Base-by-base conservation (phyloP, 2,113 vertebrate species). In the Halcyon senegalensis region DNA sequence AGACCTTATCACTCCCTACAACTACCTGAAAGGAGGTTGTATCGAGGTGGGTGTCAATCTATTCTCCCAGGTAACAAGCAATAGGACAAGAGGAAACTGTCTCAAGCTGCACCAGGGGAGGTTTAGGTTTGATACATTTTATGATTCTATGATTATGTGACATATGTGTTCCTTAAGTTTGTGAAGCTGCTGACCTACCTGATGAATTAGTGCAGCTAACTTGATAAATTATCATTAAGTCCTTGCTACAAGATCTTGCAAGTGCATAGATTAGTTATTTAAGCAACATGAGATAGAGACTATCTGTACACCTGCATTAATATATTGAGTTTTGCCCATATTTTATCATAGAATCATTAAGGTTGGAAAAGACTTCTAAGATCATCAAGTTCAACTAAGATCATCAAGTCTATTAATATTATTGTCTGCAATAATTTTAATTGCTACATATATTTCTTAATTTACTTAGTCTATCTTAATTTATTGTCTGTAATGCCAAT, bases 21-120 rank as follows among this genome's bases (percentile, higher is more conserved):
- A 11, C 12, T 77, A 25, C 21, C 11, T 55, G 53, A 30, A 55
- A 55, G 53, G 15, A 55, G 24, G 24, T 55, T 63, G 33, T 10
- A 64, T 18, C 1, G 4, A 74, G 25, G 11, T 23, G 10, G 3
- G 23, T 1, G 16, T 1, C 4, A 9, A 5, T n/a, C 14, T 74
- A 7, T 69, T 78, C 23, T 16, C 13, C 11, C 27, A 46, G 19
- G 16, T 50, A 33, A 31, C 41, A 59, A 53, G 30, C 16, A 21
- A 43, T 13, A 90, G 23, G 7, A 53, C 14, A 7, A 63, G n/a
- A 51, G 8, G 25, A 78, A 78, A 21, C 4, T 13, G 33, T 8
- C 43, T 53, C 21, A 48, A 64, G 50, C 11, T 64, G 10, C 8
- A 1, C 11, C 30, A 74, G 14, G 27, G 7, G 7, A 69, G 5